These are phyloP conservation scores for Parochlus steinenii DNA, from an alignment of 2,888 invertebrate genomes.

Conservation along the genomic window DNA sequence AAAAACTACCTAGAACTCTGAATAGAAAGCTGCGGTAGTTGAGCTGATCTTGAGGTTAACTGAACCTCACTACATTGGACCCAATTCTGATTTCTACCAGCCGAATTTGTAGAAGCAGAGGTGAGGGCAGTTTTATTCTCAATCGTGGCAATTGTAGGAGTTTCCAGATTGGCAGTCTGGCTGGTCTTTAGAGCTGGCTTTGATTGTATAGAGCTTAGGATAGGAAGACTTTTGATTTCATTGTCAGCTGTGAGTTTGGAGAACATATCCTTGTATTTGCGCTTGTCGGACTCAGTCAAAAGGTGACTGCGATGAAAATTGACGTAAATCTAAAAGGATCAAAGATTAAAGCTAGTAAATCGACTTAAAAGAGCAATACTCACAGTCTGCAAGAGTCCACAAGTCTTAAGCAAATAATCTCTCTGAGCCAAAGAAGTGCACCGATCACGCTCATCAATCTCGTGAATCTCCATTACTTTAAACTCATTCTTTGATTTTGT, in stretches of 20 bases:
- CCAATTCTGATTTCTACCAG: neutral
- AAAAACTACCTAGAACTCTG: too few relatives aligned
- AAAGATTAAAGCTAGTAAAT: constrained; percentile 16
- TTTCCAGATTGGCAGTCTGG: constrained; percentile 5
- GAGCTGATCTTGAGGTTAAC: neutral
- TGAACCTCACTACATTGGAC: neutral
- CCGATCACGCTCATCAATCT: constrained; percentile 56
- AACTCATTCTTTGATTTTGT: constrained; percentile 18
- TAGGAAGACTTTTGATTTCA: neutral
- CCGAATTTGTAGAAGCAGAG: neutral
- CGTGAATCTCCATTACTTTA: constrained; percentile 42
- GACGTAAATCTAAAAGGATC: constrained; percentile 21
- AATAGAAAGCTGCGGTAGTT: constrained; percentile 1
- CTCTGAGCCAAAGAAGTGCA: constrained; percentile 45
- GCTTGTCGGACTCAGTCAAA: constrained; percentile 25
- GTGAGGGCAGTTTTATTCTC: neutral
- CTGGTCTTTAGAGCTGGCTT: constrained; percentile 5
- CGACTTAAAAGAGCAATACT: constrained; percentile 16
- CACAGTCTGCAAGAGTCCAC: constrained; percentile 50
- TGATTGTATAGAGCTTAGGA: constrained; percentile 5
- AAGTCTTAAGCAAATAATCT: constrained; percentile 50
- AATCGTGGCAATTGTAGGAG: neutral
- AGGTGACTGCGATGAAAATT: constrained; percentile 20
- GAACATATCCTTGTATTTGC: constrained; percentile 19
- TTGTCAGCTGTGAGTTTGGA: constrained; percentile 10